These are phyloP conservation scores for Chionoecetes opilio DNA, from an alignment of 1,140 invertebrate genomes.

Conservation along the genomic window DNA sequence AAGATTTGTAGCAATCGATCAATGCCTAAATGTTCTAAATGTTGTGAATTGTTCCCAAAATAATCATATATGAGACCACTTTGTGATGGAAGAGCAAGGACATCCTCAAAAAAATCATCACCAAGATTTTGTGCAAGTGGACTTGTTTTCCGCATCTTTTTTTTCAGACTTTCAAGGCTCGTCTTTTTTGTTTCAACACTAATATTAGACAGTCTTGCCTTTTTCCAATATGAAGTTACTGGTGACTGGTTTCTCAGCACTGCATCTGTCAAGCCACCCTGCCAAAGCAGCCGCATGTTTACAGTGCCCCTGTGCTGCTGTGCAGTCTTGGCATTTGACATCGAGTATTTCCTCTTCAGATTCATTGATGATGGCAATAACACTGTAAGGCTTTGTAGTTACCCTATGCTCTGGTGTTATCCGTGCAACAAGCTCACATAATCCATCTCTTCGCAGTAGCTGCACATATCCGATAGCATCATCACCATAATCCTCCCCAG, in stretches of 20 bases:
- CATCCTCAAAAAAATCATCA: neutral
- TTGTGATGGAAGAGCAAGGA: constrained; percentile 42
- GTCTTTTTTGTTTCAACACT: neutral
- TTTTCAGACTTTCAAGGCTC: too few relatives aligned
- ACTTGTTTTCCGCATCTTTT: too few relatives aligned
- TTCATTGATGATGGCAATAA: constrained; percentile 12
- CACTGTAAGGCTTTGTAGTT: neutral
- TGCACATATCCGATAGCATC: constrained; percentile 25
- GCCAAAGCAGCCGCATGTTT: neutral
- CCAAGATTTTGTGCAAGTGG: too few relatives aligned
- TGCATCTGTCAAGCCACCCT: neutral
- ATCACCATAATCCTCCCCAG: neutral
- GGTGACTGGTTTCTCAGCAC: neutral
- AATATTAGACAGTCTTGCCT: neutral
- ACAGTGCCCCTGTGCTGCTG: neutral
- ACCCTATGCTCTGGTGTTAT: constrained; percentile 19
- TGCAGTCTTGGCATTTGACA: neutral
- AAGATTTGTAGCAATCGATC: too few relatives aligned
- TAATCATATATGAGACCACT: too few relatives aligned
- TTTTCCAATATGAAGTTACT: constrained; percentile 10
- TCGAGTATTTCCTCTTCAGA: neutral
- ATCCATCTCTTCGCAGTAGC: neutral
- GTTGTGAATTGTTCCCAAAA: too few relatives aligned
- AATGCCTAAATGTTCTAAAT: too few relatives aligned
- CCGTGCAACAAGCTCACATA: neutral